Evolutionary conservation across 2,888 invertebrate genomes (phyloP).

Genomic region (Dolomedes plantarius): DNA sequence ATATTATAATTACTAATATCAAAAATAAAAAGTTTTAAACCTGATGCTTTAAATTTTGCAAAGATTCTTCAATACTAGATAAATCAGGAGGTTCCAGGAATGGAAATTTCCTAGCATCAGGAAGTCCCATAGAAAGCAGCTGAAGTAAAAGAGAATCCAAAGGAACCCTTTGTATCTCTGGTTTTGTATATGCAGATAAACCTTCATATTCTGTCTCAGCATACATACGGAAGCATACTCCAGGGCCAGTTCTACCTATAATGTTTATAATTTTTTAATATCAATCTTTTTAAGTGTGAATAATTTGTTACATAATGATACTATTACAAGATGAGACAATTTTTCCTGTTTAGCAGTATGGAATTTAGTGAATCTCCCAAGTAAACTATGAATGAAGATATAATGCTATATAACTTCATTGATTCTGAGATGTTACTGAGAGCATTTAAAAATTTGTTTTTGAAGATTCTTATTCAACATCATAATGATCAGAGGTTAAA

Average conservation of each 20-base stretch:
- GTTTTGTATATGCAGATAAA: slow-evolving; percentile 90
- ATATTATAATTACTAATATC: no score
- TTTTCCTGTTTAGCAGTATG: no score
- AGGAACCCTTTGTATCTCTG: slow-evolving; percentile 95
- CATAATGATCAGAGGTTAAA: no score
- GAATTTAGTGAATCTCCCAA: no score
- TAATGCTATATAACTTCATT: no score
- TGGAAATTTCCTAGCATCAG: slow-evolving; percentile 92
- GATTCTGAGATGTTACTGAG: no score
- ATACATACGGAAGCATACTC: slow-evolving; percentile 93
- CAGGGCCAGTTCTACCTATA: slow-evolving; percentile 85
- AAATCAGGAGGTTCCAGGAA: slow-evolving; percentile 94
- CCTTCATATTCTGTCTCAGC: slow-evolving; percentile 87
- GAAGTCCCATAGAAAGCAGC: slow-evolving; percentile 95
- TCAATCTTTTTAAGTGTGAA: no score
- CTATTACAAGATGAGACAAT: no score
- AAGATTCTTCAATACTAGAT: slow-evolving; percentile 89
- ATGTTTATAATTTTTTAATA: not conserved
- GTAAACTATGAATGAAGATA: no score
- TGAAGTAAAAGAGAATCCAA: slow-evolving; percentile 92
- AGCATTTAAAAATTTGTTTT: no score
- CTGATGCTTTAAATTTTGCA: slow-evolving; percentile 90
- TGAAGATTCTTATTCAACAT: no score
- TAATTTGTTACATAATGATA: no score
- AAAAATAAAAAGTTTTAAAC: slow-evolving; percentile 77